Evolutionary conservation across 2,888 invertebrate genomes (phyloP).

Genomic region (Tenthredo livida): DNA sequence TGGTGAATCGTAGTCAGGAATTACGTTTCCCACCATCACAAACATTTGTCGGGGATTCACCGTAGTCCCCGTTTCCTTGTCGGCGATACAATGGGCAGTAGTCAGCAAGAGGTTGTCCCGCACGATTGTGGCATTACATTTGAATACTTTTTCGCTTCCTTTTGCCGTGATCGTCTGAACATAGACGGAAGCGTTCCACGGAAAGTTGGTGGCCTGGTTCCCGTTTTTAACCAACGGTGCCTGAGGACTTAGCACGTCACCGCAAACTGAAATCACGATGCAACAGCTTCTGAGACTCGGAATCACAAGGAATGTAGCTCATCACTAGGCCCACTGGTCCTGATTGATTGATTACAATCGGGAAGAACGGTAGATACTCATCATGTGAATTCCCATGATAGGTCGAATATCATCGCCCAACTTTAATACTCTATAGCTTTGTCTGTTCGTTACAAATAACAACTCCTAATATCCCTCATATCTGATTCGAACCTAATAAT

Average conservation of each 20-base stretch:
- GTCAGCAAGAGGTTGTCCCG: slow-evolving; percentile 72
- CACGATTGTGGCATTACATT: slow-evolving; percentile 76
- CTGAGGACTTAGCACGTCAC: slow-evolving; percentile 60
- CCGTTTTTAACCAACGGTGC: slow-evolving; percentile 71
- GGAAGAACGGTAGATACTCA: too few species aligned
- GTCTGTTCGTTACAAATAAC: too few species aligned
- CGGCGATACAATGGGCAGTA: slow-evolving; percentile 77
- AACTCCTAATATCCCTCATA: too few species aligned
- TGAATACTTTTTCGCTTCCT: slow-evolving; percentile 64
- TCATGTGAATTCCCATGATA: too few species aligned
- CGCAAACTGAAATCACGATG: slow-evolving; percentile 70
- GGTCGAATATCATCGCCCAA: too few species aligned
- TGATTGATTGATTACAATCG: too few species aligned
- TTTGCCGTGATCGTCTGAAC: slow-evolving; percentile 18
- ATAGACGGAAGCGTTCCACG: slow-evolving; percentile 77
- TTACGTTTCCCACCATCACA: slow-evolving; percentile 73
- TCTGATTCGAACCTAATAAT: too few species aligned
- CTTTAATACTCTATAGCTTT: too few species aligned
- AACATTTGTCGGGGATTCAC: slow-evolving; percentile 62
- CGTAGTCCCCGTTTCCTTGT: slow-evolving; percentile 62
- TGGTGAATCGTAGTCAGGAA: slow-evolving; percentile 68
- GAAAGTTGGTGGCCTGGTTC: slow-evolving; percentile 71
- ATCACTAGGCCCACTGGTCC: too few species aligned
- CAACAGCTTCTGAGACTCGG: too few species aligned
- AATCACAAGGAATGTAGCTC: too few species aligned